Base-by-base conservation (phyloP, 1,140 invertebrate genomes). In the Drosophila arizonae region DNA sequence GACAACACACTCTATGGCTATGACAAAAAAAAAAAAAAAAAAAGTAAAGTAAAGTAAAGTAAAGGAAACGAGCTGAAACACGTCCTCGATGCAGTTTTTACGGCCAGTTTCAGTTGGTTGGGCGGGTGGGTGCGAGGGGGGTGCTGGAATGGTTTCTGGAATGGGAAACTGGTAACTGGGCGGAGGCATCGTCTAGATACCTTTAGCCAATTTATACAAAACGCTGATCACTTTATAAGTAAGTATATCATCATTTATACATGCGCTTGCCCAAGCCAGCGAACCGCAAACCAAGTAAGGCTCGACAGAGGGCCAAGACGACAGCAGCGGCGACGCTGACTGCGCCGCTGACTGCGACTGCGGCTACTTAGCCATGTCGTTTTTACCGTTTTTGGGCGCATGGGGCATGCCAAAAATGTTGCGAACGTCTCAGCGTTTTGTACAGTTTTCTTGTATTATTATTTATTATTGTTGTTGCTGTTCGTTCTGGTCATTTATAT, bases 401-500 rank as follows among this genome's bases (percentile, higher is more conserved):
- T 76, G 72, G 68, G 69, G 82, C 77, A 86, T 87, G 82, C 79
- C 82, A 86, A 86, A 86, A 79, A 86, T 86, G 82, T 74, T 79
- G 75, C 65, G 58, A 69, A 61, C 61, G 72, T 78, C 74, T 78
- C 75, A 87, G 68, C 79, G 67, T 82, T 86, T 86, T 86, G 82
- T 86, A 81, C 79, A 79, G 82, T 87, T 86, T 73, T 73, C 57
- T 68, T 67, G 63, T 28, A 58, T 28, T 46, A 48, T 48, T 60
- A 46, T 30, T 46, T 46, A 46, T 60, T 60, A 52, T 79, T 50
- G 36, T 63, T 50, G 61, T 60, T 76, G 63, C 55, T 17, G 24
- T 76, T 78, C 66, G 77, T 75, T 85, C 76, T 86, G 82, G 82
- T 86, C 82, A 86, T 86, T 86, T 86, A 87, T 86, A 86, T 87